Evolutionary conservation across 2,888 invertebrate genomes (phyloP).

Genomic region (Amphipyra berbera): DNA sequence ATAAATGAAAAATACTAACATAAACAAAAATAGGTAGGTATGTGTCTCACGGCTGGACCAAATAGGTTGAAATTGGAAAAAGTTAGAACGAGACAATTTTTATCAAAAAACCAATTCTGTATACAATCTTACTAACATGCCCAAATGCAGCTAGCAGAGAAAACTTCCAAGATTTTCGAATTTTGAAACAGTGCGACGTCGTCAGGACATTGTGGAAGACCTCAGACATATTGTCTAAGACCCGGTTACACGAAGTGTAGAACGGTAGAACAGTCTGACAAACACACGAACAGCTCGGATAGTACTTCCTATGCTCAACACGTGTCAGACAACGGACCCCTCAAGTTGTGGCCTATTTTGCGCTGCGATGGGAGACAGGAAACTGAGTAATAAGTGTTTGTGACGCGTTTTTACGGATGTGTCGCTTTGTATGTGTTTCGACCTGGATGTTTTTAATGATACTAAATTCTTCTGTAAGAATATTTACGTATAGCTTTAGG

Average conservation of each 20-base stretch:
- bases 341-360: slow-evolving; percentile 43
- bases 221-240: too few species aligned
- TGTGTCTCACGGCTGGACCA: too few species aligned
- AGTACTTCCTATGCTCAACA: slow-evolving; percentile 39
- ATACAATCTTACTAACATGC: too few species aligned
- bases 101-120: too few species aligned
- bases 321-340: slow-evolving; percentile 32
- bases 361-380: slow-evolving; percentile 29
- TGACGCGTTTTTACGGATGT: slow-evolving; percentile 19
- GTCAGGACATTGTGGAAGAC: neutral
- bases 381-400: slow-evolving; percentile 31
- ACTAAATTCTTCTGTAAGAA: slow-evolving; percentile 6
- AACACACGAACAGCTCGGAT: slow-evolving; percentile 10
- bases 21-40: too few species aligned
- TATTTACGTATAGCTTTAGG: neutral
- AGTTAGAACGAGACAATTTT: too few species aligned
- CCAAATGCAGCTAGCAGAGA: too few species aligned
- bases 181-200: too few species aligned
- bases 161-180: too few species aligned
- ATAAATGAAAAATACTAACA: too few species aligned
- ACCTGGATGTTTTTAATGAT: slow-evolving; percentile 20
- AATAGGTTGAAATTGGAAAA: too few species aligned
- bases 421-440: slow-evolving; percentile 16
- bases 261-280: slow-evolving; percentile 3
- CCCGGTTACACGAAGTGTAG: slow-evolving; percentile 2